Evolutionary conservation across 2,113 vertebrate species (phyloP).

Genomic region (Misgurnus anguillicaudatus): DNA sequence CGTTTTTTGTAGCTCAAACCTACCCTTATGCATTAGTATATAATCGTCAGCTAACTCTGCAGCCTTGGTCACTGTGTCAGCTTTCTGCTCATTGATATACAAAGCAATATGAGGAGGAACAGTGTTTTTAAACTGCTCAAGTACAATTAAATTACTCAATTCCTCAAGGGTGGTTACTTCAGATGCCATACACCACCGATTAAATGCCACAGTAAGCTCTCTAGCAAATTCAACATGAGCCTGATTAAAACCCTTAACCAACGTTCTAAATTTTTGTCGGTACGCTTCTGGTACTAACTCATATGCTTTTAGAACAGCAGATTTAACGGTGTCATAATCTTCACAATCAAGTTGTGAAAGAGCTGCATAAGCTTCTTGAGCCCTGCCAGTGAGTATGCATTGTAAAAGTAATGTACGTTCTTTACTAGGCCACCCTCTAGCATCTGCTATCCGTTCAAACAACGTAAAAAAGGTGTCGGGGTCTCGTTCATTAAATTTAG

Average conservation of each 20-base stretch:
- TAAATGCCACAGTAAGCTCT: neutral
- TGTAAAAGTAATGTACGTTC: neutral
- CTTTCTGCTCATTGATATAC: too few relatives aligned
- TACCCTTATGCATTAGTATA: too few relatives aligned
- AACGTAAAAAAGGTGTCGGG: neutral
- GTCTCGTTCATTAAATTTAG: neutral
- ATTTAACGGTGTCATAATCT: neutral
- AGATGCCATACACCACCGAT: neutral
- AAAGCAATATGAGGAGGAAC: neutral
- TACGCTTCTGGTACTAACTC: too few relatives aligned
- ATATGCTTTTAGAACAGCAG: neutral
- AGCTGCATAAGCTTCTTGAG: neutral
- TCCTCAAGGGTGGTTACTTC: neutral
- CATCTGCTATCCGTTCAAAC: neutral
- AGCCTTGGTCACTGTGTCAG: too few relatives aligned
- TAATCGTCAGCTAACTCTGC: too few relatives aligned
- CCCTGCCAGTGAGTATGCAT: neutral
- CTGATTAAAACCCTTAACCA: too few relatives aligned
- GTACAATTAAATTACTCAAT: neutral
- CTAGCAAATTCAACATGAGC: too few relatives aligned
- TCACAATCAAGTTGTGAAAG: neutral
- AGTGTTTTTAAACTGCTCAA: neutral
- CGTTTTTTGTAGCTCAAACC: too few relatives aligned
- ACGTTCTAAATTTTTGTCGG: too few relatives aligned
- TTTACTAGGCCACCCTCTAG: neutral